Evolutionary conservation across 2,797 vertebrate genomes (phyloP).

Genomic region (Hypotaenidia okinawae): DNA sequence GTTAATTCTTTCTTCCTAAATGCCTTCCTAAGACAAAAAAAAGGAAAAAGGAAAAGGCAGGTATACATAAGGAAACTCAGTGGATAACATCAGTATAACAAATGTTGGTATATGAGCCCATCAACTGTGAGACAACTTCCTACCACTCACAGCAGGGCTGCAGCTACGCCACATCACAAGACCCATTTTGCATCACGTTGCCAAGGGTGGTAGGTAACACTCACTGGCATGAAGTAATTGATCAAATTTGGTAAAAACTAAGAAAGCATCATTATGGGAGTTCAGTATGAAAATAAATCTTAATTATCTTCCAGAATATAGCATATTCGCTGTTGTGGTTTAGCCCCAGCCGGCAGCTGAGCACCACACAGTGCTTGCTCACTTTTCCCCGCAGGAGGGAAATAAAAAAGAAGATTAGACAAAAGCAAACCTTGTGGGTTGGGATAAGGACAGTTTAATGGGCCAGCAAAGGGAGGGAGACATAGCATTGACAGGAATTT

Average conservation of each 20-base stretch:
- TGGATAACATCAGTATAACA: accelerated
- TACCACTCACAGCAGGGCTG: not conserved
- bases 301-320: not conserved
- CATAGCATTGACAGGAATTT: too few relatives aligned
- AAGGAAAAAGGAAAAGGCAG: not conserved
- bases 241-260: not conserved
- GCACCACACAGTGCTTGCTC: too few relatives aligned
- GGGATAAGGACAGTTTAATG: too few relatives aligned
- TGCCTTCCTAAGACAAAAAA: not conserved
- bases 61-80: not conserved
- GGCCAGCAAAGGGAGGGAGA: too few relatives aligned
- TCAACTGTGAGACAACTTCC: not conserved
- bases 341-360: too few relatives aligned
- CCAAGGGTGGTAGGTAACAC: not conserved
- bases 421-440: too few relatives aligned
- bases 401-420: too few relatives aligned
- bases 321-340: not conserved
- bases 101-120: not conserved
- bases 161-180: not conserved
- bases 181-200: not conserved
- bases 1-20: not conserved
- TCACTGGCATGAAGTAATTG: not conserved
- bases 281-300: not conserved
- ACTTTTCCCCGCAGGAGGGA: too few relatives aligned
- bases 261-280: not conserved